Evolutionary conservation across 2,113 vertebrate species (phyloP).

Genomic region (Silurus meridionalis): DNA sequence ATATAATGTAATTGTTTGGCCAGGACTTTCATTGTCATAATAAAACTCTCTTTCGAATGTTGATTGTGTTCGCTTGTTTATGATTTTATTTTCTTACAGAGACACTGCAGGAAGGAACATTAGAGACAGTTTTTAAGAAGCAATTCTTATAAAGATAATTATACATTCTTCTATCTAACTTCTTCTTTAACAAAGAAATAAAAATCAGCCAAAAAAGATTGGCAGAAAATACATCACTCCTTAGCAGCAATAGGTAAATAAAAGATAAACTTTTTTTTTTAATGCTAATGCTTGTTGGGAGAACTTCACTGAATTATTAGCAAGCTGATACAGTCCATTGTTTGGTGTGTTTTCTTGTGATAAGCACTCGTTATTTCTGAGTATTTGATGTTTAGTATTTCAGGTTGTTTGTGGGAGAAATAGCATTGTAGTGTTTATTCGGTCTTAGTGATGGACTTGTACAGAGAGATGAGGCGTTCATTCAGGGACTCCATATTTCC

Average conservation of each 20-base stretch:
- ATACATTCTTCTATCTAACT: background rate
- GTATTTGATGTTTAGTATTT: constrained; percentile 7
- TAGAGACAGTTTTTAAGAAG: background rate
- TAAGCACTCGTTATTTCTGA: background rate
- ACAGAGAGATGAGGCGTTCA: constrained; percentile 50
- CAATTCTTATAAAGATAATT: background rate
- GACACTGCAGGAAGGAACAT: background rate
- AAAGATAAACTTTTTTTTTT: background rate
- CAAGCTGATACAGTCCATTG: background rate
- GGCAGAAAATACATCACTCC: background rate
- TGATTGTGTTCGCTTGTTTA: background rate
- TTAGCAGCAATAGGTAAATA: constrained; percentile 15
- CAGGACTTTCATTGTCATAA: background rate
- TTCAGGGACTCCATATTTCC: constrained; percentile 55
- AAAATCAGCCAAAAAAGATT: background rate
- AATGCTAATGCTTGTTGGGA: background rate
- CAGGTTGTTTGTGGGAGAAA: too few relatives aligned
- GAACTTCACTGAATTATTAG: background rate
- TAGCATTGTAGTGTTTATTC: constrained; percentile 44
- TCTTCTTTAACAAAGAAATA: background rate
- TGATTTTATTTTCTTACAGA: background rate
- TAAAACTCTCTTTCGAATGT: background rate
- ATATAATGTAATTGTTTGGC: background rate
- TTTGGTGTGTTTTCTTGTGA: background rate
- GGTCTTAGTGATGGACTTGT: constrained; percentile 56